Percentiles rank a stretch among this genome's conserved stretches.
phyloP scores from a whole-genome alignment of 2,888 invertebrate species.

The Cybosia mesomella region DNA sequence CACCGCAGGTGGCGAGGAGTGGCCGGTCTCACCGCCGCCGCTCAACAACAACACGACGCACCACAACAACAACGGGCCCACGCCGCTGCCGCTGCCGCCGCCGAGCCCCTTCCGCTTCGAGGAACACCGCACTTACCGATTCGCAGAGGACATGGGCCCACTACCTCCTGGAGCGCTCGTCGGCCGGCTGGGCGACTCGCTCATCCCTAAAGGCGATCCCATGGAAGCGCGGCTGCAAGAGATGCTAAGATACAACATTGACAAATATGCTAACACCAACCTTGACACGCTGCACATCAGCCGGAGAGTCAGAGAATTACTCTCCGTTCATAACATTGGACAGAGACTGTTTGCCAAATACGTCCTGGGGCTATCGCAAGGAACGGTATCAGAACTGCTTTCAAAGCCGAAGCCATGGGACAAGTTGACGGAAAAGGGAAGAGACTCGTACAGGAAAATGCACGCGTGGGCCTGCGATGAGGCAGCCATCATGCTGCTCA shows the following conservation, averaged over 20 bases:
- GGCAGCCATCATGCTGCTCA: conserved; percentile 97
- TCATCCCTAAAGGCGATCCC: conserved; percentile 96
- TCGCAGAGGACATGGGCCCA: conserved; percentile 93
- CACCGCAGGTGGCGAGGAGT: conserved; percentile 84
- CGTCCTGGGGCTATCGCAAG: conserved; percentile 98
- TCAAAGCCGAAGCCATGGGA: conserved; percentile 99
- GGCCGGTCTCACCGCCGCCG: conserved; percentile 83
- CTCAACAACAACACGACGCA: conserved; percentile 86
- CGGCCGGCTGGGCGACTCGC: conserved; percentile 94
- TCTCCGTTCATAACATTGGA: conserved; percentile 99
- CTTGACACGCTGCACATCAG: conserved; percentile 98
- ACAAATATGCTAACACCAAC: conserved; percentile 97
- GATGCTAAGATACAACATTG: conserved; percentile 98
- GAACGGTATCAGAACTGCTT: conserved; percentile 98
- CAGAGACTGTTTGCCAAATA: conserved; percentile 99
- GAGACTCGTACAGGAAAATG: conserved; percentile 99
- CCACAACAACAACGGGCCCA: conserved; percentile 85
- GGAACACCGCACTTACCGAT: conserved; percentile 93
- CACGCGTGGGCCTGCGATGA: conserved; percentile 99
- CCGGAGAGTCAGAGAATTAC: conserved; percentile 95
- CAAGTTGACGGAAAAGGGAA: conserved; percentile 99
- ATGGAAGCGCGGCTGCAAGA: conserved; percentile 97
- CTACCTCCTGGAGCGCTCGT: conserved; percentile 93
- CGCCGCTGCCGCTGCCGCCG: conserved; percentile 82
- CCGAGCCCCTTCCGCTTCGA: conserved; percentile 92